Conservation (phyloP, 2,113 vertebrate species). For the Indicator indicator region DNA sequence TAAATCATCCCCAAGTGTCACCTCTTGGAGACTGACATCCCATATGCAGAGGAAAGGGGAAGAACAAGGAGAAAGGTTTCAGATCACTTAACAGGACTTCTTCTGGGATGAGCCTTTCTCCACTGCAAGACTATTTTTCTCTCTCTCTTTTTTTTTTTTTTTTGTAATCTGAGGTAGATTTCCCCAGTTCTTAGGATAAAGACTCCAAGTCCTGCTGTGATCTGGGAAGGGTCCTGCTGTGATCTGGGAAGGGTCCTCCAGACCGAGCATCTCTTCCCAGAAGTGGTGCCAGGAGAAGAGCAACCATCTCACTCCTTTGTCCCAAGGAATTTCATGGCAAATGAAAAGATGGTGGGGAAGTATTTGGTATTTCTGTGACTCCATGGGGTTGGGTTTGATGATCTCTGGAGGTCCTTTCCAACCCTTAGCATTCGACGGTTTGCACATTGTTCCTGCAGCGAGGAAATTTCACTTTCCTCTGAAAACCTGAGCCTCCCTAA, state of each 20-base stretch:
- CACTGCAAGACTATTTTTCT: not conserved
- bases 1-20: not conserved
- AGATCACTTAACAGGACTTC: too few relatives aligned
- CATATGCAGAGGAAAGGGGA: not conserved
- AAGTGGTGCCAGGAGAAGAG: not conserved
- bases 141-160: not conserved
- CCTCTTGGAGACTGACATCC: not conserved
- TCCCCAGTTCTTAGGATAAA: not conserved
- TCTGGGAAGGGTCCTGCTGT: not conserved
- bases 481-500: slow-evolving; percentile 13
- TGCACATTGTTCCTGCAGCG: not conserved
- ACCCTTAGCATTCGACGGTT: not conserved
- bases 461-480: slow-evolving; percentile 61
- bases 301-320: not conserved
- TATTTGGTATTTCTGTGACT: too few relatives aligned
- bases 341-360: not conserved
- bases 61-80: not conserved
- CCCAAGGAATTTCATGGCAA: not conserved
- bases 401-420: too few relatives aligned
- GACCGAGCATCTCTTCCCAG: fast-evolving
- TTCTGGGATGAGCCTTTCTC: not conserved
- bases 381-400: too few relatives aligned
- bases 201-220: too few relatives aligned
- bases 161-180: not conserved
- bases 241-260: fast-evolving